Evolutionary conservation across 23 tunicate species (phyloP).

Genomic region (Pegea sp.): DNA sequence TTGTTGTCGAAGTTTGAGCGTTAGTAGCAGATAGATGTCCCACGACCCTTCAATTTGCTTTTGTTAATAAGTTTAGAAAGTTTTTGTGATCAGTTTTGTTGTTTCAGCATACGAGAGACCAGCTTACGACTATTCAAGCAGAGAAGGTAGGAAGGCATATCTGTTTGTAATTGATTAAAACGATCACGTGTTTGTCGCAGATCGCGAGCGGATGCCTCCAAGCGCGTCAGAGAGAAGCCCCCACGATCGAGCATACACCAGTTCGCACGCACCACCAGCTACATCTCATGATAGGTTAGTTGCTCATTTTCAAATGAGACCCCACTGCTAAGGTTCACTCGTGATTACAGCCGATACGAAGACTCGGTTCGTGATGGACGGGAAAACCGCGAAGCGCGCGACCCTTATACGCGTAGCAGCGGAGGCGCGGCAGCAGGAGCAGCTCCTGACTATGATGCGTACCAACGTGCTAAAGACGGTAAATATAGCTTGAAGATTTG

Average conservation of each 20-base stretch:
- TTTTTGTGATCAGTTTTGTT: too few species aligned
- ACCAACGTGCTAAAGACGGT: constrained; percentile 19
- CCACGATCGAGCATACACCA: constrained; percentile 3
- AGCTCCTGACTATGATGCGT: constrained; percentile 31
- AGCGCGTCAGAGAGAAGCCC: not conserved
- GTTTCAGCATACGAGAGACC: too few species aligned
- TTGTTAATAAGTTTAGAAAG: too few species aligned
- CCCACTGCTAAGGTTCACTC: constrained; percentile 2
- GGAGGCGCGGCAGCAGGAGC: too few species aligned
- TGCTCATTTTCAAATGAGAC: too few species aligned
- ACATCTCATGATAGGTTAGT: too few species aligned
- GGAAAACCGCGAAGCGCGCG: constrained; percentile 24
- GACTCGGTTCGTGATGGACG: constrained; percentile 24
- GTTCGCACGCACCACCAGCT: constrained; percentile 4
- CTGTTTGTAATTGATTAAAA: not conserved
- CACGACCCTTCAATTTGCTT: too few species aligned
- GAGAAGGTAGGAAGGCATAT: not conserved
- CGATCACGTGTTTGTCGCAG: not conserved
- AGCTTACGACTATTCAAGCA: too few species aligned
- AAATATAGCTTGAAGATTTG: too few species aligned
- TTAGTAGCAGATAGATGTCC: too few species aligned
- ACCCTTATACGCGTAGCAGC: constrained; percentile 29
- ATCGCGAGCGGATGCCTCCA: constrained; percentile 1
- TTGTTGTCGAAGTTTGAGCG: too few species aligned
- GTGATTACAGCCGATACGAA: not conserved